Conservation (phyloP, 2,797 vertebrate species). For the Microtus obscurus region DNA sequence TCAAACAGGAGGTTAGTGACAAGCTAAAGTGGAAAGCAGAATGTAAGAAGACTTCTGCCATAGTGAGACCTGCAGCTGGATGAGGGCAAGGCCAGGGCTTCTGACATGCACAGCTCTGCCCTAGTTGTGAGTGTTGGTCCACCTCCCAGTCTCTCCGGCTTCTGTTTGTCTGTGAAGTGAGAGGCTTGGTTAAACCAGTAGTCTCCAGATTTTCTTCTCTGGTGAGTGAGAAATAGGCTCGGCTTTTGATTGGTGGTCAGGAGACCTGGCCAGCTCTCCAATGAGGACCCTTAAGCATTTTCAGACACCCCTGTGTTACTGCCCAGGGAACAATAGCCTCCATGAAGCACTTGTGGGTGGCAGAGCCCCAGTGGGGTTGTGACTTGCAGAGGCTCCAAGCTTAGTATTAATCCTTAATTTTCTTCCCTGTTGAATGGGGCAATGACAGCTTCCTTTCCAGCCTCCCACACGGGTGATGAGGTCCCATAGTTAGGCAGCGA, state of each 20-base stretch:
- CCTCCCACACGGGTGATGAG: background rate
- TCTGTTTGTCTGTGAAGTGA: background rate
- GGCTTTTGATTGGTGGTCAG: background rate
- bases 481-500: background rate
- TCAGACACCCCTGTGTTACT: background rate
- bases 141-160: background rate
- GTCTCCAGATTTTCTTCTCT: background rate
- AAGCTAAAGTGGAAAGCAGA: background rate
- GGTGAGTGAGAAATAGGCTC: background rate
- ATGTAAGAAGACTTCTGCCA: background rate
- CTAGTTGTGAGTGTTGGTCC: fast-evolving
- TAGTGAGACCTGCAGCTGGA: background rate
- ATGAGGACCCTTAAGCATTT: background rate
- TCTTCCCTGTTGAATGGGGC: background rate
- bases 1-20: background rate
- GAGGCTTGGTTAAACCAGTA: background rate
- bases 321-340: background rate
- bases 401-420: background rate
- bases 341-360: fast-evolving
- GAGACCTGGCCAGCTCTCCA: background rate
- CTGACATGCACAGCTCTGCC: background rate
- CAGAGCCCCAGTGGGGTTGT: background rate
- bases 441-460: background rate
- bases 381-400: background rate
- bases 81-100: background rate